Percentiles rank a stretch among this genome's conserved stretches.
Evolutionary conservation across 2,113 vertebrate species (phyloP).

Genomic region (Callopanchax toddi): DNA sequence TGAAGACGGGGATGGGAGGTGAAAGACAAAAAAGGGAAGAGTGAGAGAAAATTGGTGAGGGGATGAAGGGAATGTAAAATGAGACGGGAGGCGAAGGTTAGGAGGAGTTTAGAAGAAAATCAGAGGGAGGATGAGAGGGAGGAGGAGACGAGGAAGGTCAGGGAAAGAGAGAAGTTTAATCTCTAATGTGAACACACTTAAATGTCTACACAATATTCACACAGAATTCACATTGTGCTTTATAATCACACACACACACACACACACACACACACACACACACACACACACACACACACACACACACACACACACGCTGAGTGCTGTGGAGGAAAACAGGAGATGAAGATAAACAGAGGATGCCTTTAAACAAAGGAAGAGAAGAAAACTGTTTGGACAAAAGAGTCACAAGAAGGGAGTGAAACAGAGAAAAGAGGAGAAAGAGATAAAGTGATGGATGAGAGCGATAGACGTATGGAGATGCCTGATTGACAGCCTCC

Average conservation of each 20-base stretch:
- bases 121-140: conserved; percentile 29
- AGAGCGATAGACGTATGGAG: conserved; percentile 41
- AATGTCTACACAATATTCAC: too few relatives aligned
- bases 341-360: conserved; percentile 52
- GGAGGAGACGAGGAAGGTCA: conserved; percentile 37
- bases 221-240: too few relatives aligned
- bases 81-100: conserved; percentile 13
- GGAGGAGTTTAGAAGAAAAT: conserved; percentile 17
- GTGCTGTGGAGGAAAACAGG: conserved; percentile 21
- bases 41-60: conserved; percentile 20
- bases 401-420: conserved; percentile 42
- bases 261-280: too few relatives aligned
- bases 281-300: conserved; percentile 6
- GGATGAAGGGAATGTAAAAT: conserved; percentile 44
- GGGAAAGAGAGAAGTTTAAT: conserved; percentile 3
- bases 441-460: conserved; percentile 40
- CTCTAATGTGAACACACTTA: too few relatives aligned
- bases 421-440: conserved; percentile 23
- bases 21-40: conserved; percentile 36
- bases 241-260: too few relatives aligned
- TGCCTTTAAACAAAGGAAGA: conserved; percentile 31
- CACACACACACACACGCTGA: conserved; percentile 18
- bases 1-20: conserved; percentile 28
- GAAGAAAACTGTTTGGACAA: conserved; percentile 11
- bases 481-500: conserved; percentile 68